phyloP scores from a whole-genome alignment of 2,888 invertebrate species.

The Eretmocerus hayati region DNA sequence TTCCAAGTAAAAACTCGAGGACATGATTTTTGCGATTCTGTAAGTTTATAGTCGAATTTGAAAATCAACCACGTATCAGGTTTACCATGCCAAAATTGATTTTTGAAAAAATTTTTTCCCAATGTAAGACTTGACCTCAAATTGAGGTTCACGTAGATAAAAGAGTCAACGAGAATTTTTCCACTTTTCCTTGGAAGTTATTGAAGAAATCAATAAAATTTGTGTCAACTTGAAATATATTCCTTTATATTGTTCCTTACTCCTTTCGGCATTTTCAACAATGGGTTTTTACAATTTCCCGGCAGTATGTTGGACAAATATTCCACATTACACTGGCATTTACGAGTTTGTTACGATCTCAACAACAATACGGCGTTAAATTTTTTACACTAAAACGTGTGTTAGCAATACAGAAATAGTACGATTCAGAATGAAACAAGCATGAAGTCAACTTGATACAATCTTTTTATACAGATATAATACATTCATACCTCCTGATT shows the following conservation, averaged over 20 bases:
- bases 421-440: slow-evolving; percentile 17
- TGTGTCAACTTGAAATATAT: too few species aligned
- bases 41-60: neutral
- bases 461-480: slow-evolving; percentile 32
- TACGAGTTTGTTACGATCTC: slow-evolving; percentile 7
- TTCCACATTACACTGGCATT: slow-evolving; percentile 6
- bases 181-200: too few species aligned
- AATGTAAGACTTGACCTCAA: too few species aligned
- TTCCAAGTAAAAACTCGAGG: slow-evolving; percentile 10
- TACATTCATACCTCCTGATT: slow-evolving; percentile 31
- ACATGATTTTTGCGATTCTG: neutral
- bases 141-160: too few species aligned
- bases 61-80: too few species aligned
- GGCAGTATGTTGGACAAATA: slow-evolving; percentile 7
- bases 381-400: slow-evolving; percentile 22
- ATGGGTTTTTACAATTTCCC: too few species aligned
- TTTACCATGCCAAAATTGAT: too few species aligned
- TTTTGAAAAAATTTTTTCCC: too few species aligned
- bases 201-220: too few species aligned
- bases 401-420: slow-evolving; percentile 16
- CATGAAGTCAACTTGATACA: slow-evolving; percentile 14
- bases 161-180: too few species aligned
- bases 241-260: too few species aligned
- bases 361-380: slow-evolving; percentile 19
- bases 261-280: too few species aligned